phyloP scores from a whole-genome alignment of 2,888 invertebrate species.

The Oegoconia quadripuncta region DNA sequence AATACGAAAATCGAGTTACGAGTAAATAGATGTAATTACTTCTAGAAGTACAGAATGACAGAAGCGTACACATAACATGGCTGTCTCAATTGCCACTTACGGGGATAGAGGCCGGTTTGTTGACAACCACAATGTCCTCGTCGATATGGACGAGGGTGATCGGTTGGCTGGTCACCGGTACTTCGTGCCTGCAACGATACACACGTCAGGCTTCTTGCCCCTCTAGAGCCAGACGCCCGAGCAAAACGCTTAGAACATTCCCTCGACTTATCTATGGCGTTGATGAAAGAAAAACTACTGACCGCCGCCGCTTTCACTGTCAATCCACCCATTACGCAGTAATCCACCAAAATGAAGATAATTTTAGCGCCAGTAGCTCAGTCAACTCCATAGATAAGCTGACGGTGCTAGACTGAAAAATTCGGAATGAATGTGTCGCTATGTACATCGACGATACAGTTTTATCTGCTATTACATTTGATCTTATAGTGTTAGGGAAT shows the following conservation, averaged over 20 bases:
- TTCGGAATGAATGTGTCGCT: neutral
- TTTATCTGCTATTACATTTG: neutral
- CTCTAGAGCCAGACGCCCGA: slow-evolving; percentile 37
- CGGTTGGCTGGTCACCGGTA: slow-evolving; percentile 97
- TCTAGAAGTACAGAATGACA: slow-evolving; percentile 54
- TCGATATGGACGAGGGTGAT: slow-evolving; percentile 98
- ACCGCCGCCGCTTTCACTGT: too few relatives aligned
- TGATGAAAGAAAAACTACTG: too few relatives aligned
- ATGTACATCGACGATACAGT: neutral
- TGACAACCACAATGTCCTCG: slow-evolving; percentile 99
- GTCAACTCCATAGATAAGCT: too few relatives aligned
- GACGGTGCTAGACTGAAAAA: too few relatives aligned
- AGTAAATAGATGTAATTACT: too few relatives aligned
- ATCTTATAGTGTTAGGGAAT: too few relatives aligned
- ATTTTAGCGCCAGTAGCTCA: too few relatives aligned
- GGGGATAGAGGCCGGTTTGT: slow-evolving; percentile 99
- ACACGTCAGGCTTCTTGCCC: slow-evolving; percentile 62
- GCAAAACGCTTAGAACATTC: slow-evolving; percentile 29
- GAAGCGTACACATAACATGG: slow-evolving; percentile 87
- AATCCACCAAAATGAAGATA: too few relatives aligned
- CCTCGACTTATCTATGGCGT: too few relatives aligned
- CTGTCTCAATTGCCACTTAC: slow-evolving; percentile 95
- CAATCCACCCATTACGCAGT: too few relatives aligned
- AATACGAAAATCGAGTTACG: too few relatives aligned
- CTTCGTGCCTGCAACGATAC: slow-evolving; percentile 94